Conservation (phyloP, 1,140 invertebrate species). For the Drosophila aff. region DNA sequence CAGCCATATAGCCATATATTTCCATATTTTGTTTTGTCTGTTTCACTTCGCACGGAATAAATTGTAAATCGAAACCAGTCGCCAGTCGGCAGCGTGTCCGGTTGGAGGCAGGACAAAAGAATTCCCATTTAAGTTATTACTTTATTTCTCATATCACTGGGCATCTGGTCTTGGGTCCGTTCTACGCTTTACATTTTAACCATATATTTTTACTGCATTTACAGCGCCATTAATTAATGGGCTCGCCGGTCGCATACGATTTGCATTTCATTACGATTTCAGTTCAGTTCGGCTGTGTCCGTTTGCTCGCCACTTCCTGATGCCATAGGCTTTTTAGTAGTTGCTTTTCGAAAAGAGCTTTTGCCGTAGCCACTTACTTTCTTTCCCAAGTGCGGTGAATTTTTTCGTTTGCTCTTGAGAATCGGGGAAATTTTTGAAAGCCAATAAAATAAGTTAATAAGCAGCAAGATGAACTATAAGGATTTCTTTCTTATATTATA, state of each 20-base stretch:
- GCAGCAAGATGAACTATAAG: neutral
- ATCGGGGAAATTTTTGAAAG: slow-evolving; percentile 57
- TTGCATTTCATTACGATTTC: slow-evolving; percentile 76
- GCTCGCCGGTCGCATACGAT: slow-evolving; percentile 63
- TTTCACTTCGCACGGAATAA: slow-evolving; percentile 33
- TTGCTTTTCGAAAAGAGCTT: slow-evolving; percentile 56
- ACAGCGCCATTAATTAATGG: slow-evolving; percentile 73
- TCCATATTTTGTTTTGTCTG: slow-evolving; percentile 25
- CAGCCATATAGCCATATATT: slow-evolving; percentile 4
- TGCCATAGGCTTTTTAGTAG: slow-evolving; percentile 41
- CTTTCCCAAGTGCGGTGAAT: slow-evolving; percentile 46
- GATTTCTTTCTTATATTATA: neutral
- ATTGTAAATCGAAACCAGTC: slow-evolving; percentile 62
- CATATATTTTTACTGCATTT: slow-evolving; percentile 65
- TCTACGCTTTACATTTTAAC: slow-evolving; percentile 64
- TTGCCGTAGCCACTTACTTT: slow-evolving; percentile 51
- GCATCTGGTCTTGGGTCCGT: slow-evolving; percentile 42
- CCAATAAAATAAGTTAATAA: neutral
- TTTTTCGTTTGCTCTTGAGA: slow-evolving; percentile 66
- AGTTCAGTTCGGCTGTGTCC: slow-evolving; percentile 49
- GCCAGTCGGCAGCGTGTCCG: slow-evolving; percentile 55
- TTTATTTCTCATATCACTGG: slow-evolving; percentile 38
- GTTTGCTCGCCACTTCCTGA: slow-evolving; percentile 69
- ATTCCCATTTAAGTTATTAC: slow-evolving; percentile 47
- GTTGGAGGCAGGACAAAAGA: slow-evolving; percentile 73